Evolutionary conservation across 2,113 vertebrate species (phyloP).

Genomic region (Hypomesus transpacificus): DNA sequence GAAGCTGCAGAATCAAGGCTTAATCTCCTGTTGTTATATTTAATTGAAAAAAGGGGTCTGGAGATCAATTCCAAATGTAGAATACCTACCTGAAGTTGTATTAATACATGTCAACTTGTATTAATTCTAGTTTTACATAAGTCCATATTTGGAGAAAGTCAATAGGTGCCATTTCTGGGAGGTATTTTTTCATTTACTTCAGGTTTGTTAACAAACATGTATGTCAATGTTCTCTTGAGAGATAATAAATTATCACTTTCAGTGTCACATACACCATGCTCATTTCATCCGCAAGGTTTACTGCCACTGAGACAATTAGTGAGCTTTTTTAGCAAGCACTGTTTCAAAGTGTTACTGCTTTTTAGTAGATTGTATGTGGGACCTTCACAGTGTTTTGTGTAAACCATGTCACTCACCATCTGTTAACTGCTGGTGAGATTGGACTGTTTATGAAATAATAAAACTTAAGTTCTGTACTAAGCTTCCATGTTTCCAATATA

Average conservation of each 20-base stretch:
- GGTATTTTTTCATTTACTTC: too few relatives aligned
- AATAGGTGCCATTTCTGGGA: too few relatives aligned
- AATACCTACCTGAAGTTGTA: too few relatives aligned
- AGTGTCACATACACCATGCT: neutral
- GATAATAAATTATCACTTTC: too few relatives aligned
- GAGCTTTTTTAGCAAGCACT: neutral
- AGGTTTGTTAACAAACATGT: too few relatives aligned
- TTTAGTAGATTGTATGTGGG: constrained; percentile 18
- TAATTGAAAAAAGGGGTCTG: neutral
- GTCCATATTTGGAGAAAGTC: too few relatives aligned
- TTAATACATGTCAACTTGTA: too few relatives aligned
- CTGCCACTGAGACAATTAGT: too few relatives aligned
- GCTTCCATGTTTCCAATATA: too few relatives aligned
- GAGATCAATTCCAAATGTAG: neutral
- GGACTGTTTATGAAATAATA: neutral
- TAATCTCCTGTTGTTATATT: neutral
- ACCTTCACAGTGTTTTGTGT: neutral
- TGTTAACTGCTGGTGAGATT: neutral
- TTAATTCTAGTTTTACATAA: too few relatives aligned
- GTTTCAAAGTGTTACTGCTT: neutral
- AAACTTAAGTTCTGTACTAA: too few relatives aligned
- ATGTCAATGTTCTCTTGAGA: too few relatives aligned
- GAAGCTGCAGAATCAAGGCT: neutral
- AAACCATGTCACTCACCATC: constrained; percentile 27
- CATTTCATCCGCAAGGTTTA: neutral